Percentiles rank a stretch among this genome's conserved stretches.
These are phyloP conservation scores for Schizopygopsis malacanthus DNA, from an alignment of 2,797 vertebrate species.

Conservation along the genomic window DNA sequence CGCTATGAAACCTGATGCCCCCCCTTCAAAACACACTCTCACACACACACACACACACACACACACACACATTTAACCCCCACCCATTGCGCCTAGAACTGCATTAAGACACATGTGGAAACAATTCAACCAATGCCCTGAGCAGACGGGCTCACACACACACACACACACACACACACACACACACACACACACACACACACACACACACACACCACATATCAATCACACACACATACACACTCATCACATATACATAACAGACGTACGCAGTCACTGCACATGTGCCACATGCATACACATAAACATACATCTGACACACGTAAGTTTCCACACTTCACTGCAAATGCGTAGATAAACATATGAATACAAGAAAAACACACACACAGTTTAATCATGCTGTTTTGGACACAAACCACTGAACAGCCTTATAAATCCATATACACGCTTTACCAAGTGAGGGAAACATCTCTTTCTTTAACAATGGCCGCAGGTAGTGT, in stretches of 20 bases:
- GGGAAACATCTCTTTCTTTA: constrained; percentile 47
- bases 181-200: constrained; percentile 55
- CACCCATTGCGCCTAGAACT: constrained; percentile 80
- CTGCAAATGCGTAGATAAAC: constrained; percentile 47
- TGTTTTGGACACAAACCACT: constrained; percentile 42
- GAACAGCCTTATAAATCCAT: constrained; percentile 49
- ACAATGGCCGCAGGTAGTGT: constrained; percentile 48
- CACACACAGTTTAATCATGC: constrained; percentile 32
- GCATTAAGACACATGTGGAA: constrained; percentile 86
- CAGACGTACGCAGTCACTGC: constrained; percentile 62
- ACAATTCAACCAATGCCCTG: constrained; percentile 85
- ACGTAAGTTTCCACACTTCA: constrained; percentile 42
- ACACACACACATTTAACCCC: constrained; percentile 68
- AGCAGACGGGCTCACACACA: constrained; percentile 79
- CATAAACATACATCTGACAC: constrained; percentile 59
- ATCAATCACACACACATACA: constrained; percentile 61
- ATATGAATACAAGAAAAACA: constrained; percentile 48
- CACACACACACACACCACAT: constrained; percentile 50
- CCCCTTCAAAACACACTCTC: constrained; percentile 49
- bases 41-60: constrained; percentile 57
- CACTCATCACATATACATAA: constrained; percentile 64
- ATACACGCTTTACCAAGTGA: constrained; percentile 11
- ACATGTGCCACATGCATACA: constrained; percentile 65
- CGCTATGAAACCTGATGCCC: constrained; percentile 81
- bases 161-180: constrained; percentile 72